A percentile compares a stretch with the other conserved stretches of the same genome.
phyloP scores from a whole-genome alignment of 2,888 invertebrate genomes.

The Dryobotodes eremita region DNA sequence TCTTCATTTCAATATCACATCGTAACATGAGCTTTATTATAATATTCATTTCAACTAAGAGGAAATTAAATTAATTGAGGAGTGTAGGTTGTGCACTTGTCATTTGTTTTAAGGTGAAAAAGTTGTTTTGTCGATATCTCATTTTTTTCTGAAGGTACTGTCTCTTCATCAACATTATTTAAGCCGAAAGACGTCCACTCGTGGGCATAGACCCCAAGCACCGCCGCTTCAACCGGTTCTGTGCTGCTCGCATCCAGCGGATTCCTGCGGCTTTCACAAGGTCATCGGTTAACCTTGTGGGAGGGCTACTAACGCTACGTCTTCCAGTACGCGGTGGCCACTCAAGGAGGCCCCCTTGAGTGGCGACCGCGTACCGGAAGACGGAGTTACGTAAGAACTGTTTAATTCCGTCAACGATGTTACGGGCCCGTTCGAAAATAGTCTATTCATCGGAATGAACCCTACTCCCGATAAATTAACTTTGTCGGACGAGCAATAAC shows the following conservation, averaged over 20 bases:
- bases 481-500: no score
- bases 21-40: constrained; percentile 16
- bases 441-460: no score
- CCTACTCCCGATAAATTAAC: no score
- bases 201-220: neutral
- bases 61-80: neutral
- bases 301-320: neutral
- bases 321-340: neutral
- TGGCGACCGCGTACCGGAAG: no score
- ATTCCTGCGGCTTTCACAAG: neutral
- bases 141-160: neutral
- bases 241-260: neutral
- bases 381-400: no score
- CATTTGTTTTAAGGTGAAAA: neutral
- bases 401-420: no score
- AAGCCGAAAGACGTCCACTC: neutral
- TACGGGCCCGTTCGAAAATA: no score
- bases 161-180: neutral
- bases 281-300: neutral
- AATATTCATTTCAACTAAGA: constrained; percentile 20
- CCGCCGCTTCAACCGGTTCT: neutral
- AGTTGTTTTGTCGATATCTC: neutral
- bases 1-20: constrained; percentile 39
- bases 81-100: neutral
- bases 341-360: no score